Conservation (phyloP, 2,113 vertebrate species). For the Xiphorhynchus elegans region DNA sequence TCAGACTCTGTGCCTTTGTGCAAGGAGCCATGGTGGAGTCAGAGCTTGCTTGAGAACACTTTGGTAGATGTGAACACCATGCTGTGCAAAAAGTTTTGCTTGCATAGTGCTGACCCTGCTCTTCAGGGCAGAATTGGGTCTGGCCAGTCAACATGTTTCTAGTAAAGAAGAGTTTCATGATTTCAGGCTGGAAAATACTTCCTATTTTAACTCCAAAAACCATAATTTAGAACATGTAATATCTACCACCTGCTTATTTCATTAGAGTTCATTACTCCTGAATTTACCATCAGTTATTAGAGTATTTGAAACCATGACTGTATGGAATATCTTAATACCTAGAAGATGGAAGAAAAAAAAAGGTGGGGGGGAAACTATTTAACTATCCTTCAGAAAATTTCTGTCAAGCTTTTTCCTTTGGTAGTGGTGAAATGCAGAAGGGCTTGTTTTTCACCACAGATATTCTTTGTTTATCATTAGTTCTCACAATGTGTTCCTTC, state of each 20-base stretch:
- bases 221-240: background rate
- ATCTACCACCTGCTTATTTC: background rate
- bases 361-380: rapidly evolving
- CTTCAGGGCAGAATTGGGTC: background rate
- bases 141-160: background rate
- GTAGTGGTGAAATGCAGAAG: background rate
- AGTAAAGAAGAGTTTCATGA: background rate
- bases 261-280: background rate
- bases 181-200: background rate
- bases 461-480: background rate
- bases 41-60: background rate
- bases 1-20: background rate
- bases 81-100: background rate
- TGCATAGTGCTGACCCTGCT: background rate
- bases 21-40: background rate
- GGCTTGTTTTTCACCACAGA: background rate
- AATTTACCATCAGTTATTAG: background rate
- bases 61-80: background rate
- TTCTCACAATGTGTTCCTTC: background rate
- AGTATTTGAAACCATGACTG: background rate
- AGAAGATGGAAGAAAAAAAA: background rate
- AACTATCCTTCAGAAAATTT: background rate
- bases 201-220: background rate
- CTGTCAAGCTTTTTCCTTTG: background rate
- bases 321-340: background rate